Evolutionary conservation across 2,888 invertebrate species (phyloP).

Genomic region (Ctenicera cuprea): DNA sequence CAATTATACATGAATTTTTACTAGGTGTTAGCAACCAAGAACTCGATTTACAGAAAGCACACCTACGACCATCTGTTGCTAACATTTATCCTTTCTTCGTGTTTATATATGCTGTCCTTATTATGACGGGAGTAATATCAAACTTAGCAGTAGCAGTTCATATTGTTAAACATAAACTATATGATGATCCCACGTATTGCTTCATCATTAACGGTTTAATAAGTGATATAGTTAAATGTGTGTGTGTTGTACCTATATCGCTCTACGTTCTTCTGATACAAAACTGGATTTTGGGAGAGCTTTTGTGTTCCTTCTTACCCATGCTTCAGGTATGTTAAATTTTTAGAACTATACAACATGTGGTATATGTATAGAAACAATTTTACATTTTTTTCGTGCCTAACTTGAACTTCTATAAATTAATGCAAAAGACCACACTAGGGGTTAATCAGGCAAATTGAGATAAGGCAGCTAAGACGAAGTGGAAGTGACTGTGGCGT

Average conservation of each 20-base stretch:
- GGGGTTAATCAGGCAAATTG: slow-evolving; percentile 20
- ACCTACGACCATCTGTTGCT: slow-evolving; percentile 76
- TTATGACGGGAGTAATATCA: slow-evolving; percentile 75
- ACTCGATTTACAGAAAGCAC: slow-evolving; percentile 77
- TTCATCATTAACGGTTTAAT: slow-evolving; percentile 81
- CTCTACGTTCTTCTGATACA: slow-evolving; percentile 81
- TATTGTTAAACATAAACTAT: slow-evolving; percentile 74
- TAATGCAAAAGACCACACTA: not conserved
- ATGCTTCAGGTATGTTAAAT: slow-evolving; percentile 82
- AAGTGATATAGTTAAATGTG: slow-evolving; percentile 80
- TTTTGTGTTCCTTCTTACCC: slow-evolving; percentile 82
- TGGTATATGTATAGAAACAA: too few species aligned
- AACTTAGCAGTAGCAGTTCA: slow-evolving; percentile 78
- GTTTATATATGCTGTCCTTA: slow-evolving; percentile 77
- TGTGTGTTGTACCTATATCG: slow-evolving; percentile 81
- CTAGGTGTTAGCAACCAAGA: slow-evolving; percentile 62
- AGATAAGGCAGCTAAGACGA: slow-evolving; percentile 18
- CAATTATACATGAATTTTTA: slow-evolving; percentile 64
- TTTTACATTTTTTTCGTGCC: not conserved
- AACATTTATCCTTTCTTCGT: slow-evolving; percentile 78
- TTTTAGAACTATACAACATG: too few species aligned
- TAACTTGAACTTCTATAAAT: not conserved
- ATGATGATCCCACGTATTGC: slow-evolving; percentile 79
- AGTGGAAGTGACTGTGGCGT: not conserved
- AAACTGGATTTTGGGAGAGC: slow-evolving; percentile 84